Conservation (phyloP, 2,797 vertebrate species). For the Rhabdophis nuchalis region DNA sequence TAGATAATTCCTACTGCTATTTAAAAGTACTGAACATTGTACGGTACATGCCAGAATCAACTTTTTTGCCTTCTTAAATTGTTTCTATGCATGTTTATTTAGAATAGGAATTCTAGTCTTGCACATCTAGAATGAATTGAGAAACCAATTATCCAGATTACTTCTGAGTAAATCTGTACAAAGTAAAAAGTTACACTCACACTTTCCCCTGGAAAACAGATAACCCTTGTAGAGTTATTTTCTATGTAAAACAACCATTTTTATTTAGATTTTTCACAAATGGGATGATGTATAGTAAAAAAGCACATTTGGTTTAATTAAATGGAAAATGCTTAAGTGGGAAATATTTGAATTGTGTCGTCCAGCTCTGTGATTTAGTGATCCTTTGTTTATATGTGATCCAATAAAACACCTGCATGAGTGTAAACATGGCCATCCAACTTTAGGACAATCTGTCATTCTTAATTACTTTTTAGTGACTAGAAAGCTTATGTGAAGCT, state of each 20-base stretch:
- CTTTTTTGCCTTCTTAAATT: neutral
- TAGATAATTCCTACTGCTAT: neutral
- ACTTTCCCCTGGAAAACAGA: neutral
- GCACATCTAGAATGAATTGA: neutral
- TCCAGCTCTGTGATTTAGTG: neutral
- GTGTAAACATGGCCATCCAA: neutral
- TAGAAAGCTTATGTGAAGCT: neutral
- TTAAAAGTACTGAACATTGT: neutral
- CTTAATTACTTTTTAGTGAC: neutral
- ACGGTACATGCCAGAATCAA: neutral
- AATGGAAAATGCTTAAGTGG: neutral
- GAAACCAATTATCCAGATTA: neutral
- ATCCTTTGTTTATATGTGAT: neutral
- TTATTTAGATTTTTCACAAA: neutral
- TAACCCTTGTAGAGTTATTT: neutral
- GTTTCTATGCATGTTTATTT: neutral
- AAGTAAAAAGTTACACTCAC: neutral
- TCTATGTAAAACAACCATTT: neutral
- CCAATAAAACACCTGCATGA: neutral
- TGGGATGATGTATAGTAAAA: neutral
- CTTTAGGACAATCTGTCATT: neutral
- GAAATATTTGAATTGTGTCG: neutral
- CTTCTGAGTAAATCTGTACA: neutral
- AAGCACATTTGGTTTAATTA: neutral
- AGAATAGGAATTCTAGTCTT: neutral